Evolutionary conservation across 64 coral and sea anemone genomes (phyloP), one percentile per base, ranked within the genome.

Genomic region (Porites australiensis): DNA sequence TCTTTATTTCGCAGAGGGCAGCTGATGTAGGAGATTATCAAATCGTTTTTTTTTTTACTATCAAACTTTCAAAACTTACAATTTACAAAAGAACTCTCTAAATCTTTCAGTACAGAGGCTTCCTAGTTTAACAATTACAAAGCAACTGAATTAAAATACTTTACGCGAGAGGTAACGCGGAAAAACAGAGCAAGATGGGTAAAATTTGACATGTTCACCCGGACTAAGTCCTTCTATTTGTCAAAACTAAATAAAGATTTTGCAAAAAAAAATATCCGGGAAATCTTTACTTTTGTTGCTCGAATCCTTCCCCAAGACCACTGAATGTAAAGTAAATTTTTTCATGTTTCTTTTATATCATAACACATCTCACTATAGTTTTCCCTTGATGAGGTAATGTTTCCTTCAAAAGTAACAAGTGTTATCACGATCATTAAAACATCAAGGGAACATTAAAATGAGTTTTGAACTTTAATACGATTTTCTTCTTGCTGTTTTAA

Each of bases 1-100:
- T 37, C 27, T 37, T 37, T 37, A 37, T 37, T 37, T 1, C 27
- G 27, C 27, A 37, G 27, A 37, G 27, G 27, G 27, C 27, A 37
- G 27, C 27, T 37, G 27, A 37, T 37, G 27, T 37, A 37, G 27
- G 27, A 37, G 27, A 37, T 37, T 37, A 37, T 37, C 27, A 37
- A 37, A 37, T 37, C 27, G 27, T 37, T 37, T 37, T 37, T 37
- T 37, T 1, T 37, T 37, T 37, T 37, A 37, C 27, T 70, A 19
- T 57, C 4, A 54, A 58, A 43, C 20, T 37, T 81, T 81, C 62
- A 16, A 77, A 81, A 61, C 79, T 48, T 64, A 82, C 65, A 48
- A 46, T 16, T 65, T 64, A 82, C 79, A 82, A 64, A 65, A 62
- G 79, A 46, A 13, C 58, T 64, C 59, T 20, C 58, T 19, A 58